Evolutionary conservation across 2,888 invertebrate genomes (phyloP).

Genomic region (Carterocephalus palaemon): DNA sequence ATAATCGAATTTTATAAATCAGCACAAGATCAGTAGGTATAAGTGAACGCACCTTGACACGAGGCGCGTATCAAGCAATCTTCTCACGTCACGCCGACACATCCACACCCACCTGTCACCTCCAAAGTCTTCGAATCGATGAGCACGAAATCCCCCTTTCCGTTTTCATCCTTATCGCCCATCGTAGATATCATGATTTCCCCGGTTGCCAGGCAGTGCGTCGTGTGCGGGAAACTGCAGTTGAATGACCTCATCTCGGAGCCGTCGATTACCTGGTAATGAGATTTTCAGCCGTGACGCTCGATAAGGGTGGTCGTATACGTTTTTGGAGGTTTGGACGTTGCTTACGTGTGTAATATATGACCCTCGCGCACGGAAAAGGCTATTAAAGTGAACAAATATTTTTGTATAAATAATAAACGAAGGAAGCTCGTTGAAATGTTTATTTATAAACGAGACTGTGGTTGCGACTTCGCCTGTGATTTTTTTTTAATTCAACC

Average conservation of each 20-base stretch:
- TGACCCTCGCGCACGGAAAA: not conserved
- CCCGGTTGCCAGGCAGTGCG: constrained; percentile 95
- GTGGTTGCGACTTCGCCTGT: too few species aligned
- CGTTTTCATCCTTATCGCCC: constrained; percentile 92
- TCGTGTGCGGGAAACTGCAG: constrained; percentile 93
- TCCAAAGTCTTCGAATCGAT: constrained; percentile 90
- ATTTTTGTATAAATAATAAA: not conserved
- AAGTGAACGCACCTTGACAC: constrained; percentile 10
- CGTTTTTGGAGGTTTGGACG: constrained; percentile 21
- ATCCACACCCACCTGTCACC: constrained; percentile 79
- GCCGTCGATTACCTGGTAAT: constrained; percentile 87
- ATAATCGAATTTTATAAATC: constrained; percentile 30
- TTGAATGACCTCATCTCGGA: constrained; percentile 86
- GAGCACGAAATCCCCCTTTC: constrained; percentile 91
- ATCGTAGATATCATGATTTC: constrained; percentile 97
- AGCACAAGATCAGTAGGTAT: not conserved
- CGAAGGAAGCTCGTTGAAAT: too few species aligned
- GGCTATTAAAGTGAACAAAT: not conserved
- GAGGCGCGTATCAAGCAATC: constrained; percentile 16
- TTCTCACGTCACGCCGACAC: constrained; percentile 33
- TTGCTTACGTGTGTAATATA: constrained; percentile 14
- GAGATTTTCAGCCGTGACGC: constrained; percentile 56
- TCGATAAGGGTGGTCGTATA: constrained; percentile 37
- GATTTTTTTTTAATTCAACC: too few species aligned
- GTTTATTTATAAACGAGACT: too few species aligned